These are phyloP conservation scores for Tetragnatha montana DNA, from an alignment of 2,888 invertebrate genomes.

Conservation along the genomic window DNA sequence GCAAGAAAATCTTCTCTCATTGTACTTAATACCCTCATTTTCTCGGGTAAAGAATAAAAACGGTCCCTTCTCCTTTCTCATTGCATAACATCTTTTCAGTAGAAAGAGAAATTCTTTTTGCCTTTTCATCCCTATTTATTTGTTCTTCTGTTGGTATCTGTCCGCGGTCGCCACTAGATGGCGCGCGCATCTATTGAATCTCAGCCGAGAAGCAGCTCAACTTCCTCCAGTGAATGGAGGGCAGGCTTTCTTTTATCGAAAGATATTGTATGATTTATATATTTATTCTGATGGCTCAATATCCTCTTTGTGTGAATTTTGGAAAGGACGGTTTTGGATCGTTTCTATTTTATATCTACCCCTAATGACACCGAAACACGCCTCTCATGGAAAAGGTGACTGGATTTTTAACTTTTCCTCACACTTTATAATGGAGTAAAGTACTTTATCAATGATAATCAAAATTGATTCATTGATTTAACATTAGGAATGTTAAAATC, in stretches of 20 bases:
- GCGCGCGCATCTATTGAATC: slow-evolving; percentile 19
- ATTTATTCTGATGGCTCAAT: slow-evolving; percentile 3
- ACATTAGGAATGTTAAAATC: too few relatives aligned
- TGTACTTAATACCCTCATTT: slow-evolving; percentile 56
- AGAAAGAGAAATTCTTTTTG: slow-evolving; percentile 44
- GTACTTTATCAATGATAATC: too few relatives aligned
- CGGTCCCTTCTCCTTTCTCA: slow-evolving; percentile 31
- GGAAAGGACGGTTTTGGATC: not conserved
- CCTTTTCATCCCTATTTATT: slow-evolving; percentile 59
- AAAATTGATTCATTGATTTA: too few relatives aligned
- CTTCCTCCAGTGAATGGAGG: not conserved
- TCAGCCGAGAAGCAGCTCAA: slow-evolving; percentile 8
- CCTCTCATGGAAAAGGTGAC: not conserved
- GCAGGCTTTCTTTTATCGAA: slow-evolving; percentile 7
- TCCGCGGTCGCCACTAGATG: slow-evolving; percentile 8
- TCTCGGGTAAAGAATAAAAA: slow-evolving; percentile 33
- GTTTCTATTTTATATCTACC: not conserved
- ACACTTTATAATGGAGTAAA: not conserved
- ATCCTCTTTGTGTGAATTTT: not conserved
- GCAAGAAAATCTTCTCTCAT: slow-evolving; percentile 41
- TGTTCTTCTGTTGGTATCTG: slow-evolving; percentile 36
- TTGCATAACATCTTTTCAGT: slow-evolving; percentile 26
- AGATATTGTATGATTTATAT: slow-evolving; percentile 2
- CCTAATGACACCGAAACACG: not conserved
- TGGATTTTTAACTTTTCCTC: not conserved